These are phyloP conservation scores for Mechanitis mazaeus DNA, from an alignment of 2,888 invertebrate genomes.

Conservation along the genomic window DNA sequence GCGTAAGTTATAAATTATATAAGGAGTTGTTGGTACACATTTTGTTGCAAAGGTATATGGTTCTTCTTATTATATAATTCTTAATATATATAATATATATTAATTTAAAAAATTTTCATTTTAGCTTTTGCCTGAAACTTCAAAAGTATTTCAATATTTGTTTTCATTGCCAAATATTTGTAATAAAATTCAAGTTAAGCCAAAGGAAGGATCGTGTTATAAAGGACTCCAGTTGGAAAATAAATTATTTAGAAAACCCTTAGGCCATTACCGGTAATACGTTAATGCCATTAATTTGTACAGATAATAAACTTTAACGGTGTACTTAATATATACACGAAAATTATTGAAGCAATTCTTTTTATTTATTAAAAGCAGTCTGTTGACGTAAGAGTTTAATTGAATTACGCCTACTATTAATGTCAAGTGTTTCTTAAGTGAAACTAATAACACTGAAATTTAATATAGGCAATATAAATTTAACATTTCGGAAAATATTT, in stretches of 20 bases:
- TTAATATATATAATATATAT: too few relatives aligned
- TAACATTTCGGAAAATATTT: too few relatives aligned
- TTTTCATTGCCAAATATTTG: too few relatives aligned
- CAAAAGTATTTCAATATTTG: too few relatives aligned
- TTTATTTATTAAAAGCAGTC: constrained; percentile 15
- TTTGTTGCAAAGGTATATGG: background rate
- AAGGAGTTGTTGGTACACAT: background rate
- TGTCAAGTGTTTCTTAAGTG: too few relatives aligned
- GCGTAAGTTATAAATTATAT: constrained; percentile 33
- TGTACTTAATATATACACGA: constrained; percentile 16
- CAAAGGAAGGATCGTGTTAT: background rate
- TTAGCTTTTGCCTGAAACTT: too few relatives aligned
- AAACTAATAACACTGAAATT: too few relatives aligned
- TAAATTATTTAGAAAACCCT: background rate
- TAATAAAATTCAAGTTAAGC: background rate
- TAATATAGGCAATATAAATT: too few relatives aligned
- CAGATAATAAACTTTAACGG: constrained; percentile 17
- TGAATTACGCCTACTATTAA: background rate
- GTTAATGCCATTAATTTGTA: constrained; percentile 18
- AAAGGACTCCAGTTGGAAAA: background rate
- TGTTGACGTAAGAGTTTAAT: background rate
- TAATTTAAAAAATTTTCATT: too few relatives aligned
- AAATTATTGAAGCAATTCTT: constrained; percentile 24
- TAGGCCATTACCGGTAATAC: constrained; percentile 11
- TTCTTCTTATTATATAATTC: too few relatives aligned